phyloP scores from a whole-genome alignment of 2,797 vertebrate species.

The Hyperoplus immaculatus region DNA sequence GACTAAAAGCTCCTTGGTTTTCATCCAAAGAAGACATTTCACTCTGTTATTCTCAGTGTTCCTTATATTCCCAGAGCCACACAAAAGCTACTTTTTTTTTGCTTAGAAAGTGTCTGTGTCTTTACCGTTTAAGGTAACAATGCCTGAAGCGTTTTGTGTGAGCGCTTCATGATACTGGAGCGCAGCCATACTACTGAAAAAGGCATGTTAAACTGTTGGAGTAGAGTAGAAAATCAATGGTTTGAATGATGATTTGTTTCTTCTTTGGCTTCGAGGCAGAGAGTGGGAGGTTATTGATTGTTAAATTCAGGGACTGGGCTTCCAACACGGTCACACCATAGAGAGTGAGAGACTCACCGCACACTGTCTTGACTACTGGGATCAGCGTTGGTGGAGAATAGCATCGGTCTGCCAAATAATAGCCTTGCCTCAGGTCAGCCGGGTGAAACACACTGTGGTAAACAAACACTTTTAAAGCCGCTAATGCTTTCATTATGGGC shows the following conservation, averaged over 20 bases:
- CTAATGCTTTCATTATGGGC: slow-evolving; percentile 51
- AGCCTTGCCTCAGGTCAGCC: slow-evolving; percentile 25
- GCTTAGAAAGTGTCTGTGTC: slow-evolving; percentile 36
- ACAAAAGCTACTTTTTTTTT: slow-evolving; percentile 12
- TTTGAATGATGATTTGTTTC: slow-evolving; percentile 3
- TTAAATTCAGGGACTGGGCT: slow-evolving; percentile 34
- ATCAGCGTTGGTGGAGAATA: slow-evolving; percentile 32
- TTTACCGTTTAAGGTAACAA: slow-evolving; percentile 28
- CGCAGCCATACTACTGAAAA: slow-evolving; percentile 17
- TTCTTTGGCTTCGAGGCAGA: slow-evolving; percentile 28
- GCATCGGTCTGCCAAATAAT: slow-evolving; percentile 25
- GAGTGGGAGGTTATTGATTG: slow-evolving; percentile 27
- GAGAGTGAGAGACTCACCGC: slow-evolving; percentile 21
- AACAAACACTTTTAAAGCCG: slow-evolving; percentile 29
- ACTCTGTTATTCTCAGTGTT: slow-evolving; percentile 52
- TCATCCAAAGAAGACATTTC: slow-evolving; percentile 68
- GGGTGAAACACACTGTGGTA: slow-evolving; percentile 25
- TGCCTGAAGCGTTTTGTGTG: slow-evolving; percentile 27
- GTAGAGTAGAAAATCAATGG: slow-evolving; percentile 36
- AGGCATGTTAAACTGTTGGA: slow-evolving; percentile 27
- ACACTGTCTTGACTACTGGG: slow-evolving; percentile 8
- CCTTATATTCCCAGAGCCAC: slow-evolving; percentile 43
- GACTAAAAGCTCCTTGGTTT: slow-evolving; percentile 62
- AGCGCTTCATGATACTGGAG: slow-evolving; percentile 23
- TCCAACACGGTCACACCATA: slow-evolving; percentile 44